Evolutionary conservation across 2,888 invertebrate species (phyloP), one percentile per base, ranked within the genome.

Genomic region (Graphium colonna): DNA sequence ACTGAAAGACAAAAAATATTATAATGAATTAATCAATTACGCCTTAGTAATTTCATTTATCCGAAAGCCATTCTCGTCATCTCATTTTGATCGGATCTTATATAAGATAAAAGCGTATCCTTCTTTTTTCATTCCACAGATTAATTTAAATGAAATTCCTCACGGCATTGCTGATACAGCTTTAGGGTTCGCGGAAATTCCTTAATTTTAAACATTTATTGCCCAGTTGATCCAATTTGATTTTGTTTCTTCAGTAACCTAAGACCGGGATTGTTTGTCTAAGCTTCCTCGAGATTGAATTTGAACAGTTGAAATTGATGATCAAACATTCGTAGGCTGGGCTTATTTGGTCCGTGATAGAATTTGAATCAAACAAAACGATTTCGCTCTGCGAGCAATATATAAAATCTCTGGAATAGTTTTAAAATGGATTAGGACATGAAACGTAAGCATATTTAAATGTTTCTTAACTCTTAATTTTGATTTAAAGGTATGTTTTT

Each of bases 211-310:
- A 28, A 52, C 46, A 41, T 48, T 52, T 52, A 52, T 52, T 48
- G 47, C 43, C 41, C 18, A 42, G 38, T 26, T 52, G 52, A 52
- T 52, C 52, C 52, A 9, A 36, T 52, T 48, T 52, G 52, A 52
- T 52, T 47, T 52, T 43, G 52, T 52, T 52, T 52, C 52, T 43
- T 43, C 42, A 13, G 42, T 52, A 47, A 47, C 38, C 38, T 45
- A 52, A 52, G 52, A 47, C 21, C 1, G 26, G 16, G 47, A 42
- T 46, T 42, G 21, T 40, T 48, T 47, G 36, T 28, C 13, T 43
- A 38, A 43, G 26, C 28, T 18, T 38, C 42, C 18, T 28, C 38
- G 42, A 52, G 38, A 52, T 52, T 47, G 47, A 52, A 52, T 52
- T 48, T 42, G 28, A 26, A 38, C 15, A 47, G 42, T 46, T 45